A percentile compares a stretch with the other conserved stretches of the same genome.
These are phyloP conservation scores for Chirona hameri DNA, from an alignment of 2,888 invertebrate species.

Conservation along the genomic window DNA sequence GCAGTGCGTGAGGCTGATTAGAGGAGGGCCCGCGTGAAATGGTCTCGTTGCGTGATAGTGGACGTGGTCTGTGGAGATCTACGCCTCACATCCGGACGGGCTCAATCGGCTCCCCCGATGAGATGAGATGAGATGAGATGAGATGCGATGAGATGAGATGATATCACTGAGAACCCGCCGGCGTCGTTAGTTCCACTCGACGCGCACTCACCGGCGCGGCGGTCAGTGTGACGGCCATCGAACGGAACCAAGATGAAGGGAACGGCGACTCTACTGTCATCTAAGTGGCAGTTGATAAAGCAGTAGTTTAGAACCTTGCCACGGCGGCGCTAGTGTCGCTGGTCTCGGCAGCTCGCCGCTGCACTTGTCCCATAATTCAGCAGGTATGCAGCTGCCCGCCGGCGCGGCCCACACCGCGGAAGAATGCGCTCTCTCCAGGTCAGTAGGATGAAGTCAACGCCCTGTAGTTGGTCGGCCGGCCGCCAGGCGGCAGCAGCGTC, in stretches of 20 bases:
- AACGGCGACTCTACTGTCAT: neutral
- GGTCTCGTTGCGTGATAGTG: neutral
- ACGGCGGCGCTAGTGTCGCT: neutral
- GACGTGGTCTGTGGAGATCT: too few relatives aligned
- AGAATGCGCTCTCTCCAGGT: slow-evolving; percentile 24
- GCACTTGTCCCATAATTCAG: neutral
- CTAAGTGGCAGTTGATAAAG: neutral
- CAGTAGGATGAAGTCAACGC: slow-evolving; percentile 24
- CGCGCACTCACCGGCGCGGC: neutral
- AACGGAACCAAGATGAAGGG: neutral
- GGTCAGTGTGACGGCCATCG: neutral
- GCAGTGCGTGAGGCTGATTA: neutral
- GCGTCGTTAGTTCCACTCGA: neutral
- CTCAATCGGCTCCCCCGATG: neutral
- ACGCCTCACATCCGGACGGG: neutral
- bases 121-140: neutral
- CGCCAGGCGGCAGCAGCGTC: neutral
- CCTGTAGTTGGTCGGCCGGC: neutral
- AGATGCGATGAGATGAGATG: neutral
- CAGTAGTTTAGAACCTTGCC: neutral
- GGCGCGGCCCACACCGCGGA: slow-evolving; percentile 10
- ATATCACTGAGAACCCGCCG: neutral
- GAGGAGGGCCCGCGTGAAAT: neutral
- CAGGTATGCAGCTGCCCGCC: neutral
- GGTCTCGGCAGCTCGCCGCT: neutral